Evolutionary conservation across 2,888 invertebrate species (phyloP).

Genomic region (Epistrophe eligans): DNA sequence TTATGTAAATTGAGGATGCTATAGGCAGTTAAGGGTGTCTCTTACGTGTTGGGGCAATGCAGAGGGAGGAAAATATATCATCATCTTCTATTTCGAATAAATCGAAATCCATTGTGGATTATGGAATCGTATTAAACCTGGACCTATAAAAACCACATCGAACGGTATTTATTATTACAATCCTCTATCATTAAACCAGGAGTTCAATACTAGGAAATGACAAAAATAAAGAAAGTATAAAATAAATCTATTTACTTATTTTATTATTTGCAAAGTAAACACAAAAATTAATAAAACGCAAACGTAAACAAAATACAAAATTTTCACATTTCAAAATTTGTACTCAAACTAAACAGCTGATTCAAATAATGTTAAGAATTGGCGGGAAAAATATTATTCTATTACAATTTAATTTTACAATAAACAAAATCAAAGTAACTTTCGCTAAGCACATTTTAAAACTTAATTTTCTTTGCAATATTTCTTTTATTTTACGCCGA

Average conservation of each 20-base stretch:
- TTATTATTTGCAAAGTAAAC: slow-evolving; percentile 2
- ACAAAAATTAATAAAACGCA: background rate
- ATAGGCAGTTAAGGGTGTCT: background rate
- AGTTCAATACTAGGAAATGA: background rate
- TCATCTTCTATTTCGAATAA: slow-evolving; percentile 83
- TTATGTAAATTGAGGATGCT: slow-evolving; percentile 6
- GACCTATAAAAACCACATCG: background rate
- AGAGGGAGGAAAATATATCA: slow-evolving; percentile 80
- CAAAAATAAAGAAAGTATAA: background rate
- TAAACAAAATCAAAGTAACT: background rate
- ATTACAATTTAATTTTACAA: too few species aligned
- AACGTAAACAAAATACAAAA: slow-evolving; percentile 66
- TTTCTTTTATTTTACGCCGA: too few species aligned
- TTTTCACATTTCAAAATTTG: slow-evolving; percentile 18
- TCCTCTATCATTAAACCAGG: too few species aligned
- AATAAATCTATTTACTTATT: background rate
- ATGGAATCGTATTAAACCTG: background rate
- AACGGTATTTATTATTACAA: background rate
- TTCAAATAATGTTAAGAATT: background rate
- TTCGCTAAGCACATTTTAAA: background rate
- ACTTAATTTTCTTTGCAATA: background rate
- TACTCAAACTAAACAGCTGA: slow-evolving; percentile 43
- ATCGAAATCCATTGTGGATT: slow-evolving; percentile 82
- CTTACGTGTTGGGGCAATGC: slow-evolving; percentile 79
- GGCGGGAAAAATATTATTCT: slow-evolving; percentile 41